Evolutionary conservation across 2,113 vertebrate species (phyloP), one percentile per base, ranked within the genome.

Genomic region (Circaetus gallicus): DNA sequence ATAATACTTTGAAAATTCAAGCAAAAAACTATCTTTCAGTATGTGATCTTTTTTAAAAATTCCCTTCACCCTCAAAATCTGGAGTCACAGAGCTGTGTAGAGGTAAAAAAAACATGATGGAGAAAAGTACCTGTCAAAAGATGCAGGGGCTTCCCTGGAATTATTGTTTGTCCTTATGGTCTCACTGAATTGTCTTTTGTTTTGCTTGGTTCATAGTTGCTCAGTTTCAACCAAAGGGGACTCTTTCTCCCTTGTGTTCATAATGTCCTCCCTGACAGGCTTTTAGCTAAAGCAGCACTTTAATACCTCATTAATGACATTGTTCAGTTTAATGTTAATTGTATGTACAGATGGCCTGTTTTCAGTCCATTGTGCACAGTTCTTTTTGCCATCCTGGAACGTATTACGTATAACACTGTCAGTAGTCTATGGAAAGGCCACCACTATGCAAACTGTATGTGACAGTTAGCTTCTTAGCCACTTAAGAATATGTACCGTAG

Each of bases 361-460:
- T 85, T 76, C 91, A 96, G 93, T 73, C 78, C 81, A 82, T 56
- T 95, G 90, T 94, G 90, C 90, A 91, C 61, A 22, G 59, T 52
- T 80, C 49, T 55, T 61, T 49, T 49, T 91, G 32, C 77, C 53
- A 32, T 79, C 93, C 69, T 3, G 2, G 80, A 78, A 85, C 31
- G 38, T 89, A 38, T 43, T 28, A 2, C 1, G 0, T 47, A 16
- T 14, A 76, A 4, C 9, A 5, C 38, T 77, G 80, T 34, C 89
- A 65, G 34, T 3, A 19, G 50, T 4, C 38, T 38, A 1, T 6
- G 7, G 67, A 43, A 82, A 76, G 77, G 25, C 69, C 45, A 31
- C 65, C 12, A 3, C n/a, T 10, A n/a, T 42, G 26, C 72, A 73
- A 73, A 80, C 79, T 70, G 2, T 8, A 7, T 38, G 25, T 82